Evolutionary conservation across 2,113 vertebrate species (phyloP).

Genomic region (Ophthalmolycus amberensis): DNA sequence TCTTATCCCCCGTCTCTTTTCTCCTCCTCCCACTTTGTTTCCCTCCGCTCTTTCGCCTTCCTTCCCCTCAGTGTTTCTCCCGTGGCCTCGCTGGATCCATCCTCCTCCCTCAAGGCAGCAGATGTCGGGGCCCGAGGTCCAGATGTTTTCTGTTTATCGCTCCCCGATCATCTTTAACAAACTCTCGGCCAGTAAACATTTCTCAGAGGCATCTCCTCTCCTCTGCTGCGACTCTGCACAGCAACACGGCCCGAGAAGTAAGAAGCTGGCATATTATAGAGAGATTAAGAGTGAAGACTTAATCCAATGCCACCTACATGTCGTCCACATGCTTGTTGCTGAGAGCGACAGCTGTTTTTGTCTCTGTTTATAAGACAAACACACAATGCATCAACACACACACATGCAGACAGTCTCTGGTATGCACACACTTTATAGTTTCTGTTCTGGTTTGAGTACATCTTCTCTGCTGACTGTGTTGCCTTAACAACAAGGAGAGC

Average conservation of each 20-base stretch:
- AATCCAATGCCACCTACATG: constrained; percentile 27
- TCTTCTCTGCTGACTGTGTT: constrained; percentile 23
- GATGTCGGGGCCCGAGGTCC: constrained; percentile 55
- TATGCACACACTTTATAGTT: constrained; percentile 31
- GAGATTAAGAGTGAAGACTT: constrained; percentile 4
- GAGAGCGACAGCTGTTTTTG: constrained; percentile 23
- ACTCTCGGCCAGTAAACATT: constrained; percentile 70
- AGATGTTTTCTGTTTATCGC: constrained; percentile 65
- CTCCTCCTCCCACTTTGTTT: constrained; percentile 17
- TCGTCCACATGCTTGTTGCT: constrained; percentile 28
- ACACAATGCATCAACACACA: background rate
- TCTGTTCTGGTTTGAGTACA: constrained; percentile 48
- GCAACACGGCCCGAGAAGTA: background rate
- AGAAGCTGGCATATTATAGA: background rate
- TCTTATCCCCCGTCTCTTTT: background rate
- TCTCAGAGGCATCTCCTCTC: constrained; percentile 47
- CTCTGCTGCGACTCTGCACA: constrained; percentile 13
- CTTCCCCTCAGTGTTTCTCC: constrained; percentile 13
- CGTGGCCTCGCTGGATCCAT: constrained; percentile 18
- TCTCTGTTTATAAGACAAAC: constrained; percentile 3
- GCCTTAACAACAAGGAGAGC: constrained; percentile 25
- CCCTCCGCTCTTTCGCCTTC: constrained; percentile 2
- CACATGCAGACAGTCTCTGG: constrained; percentile 10
- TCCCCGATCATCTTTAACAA: constrained; percentile 51
- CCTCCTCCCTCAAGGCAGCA: constrained; percentile 54